Conservation (phyloP, 2,113 vertebrate genomes). For the Oncorhynchus gorbuscha region DNA sequence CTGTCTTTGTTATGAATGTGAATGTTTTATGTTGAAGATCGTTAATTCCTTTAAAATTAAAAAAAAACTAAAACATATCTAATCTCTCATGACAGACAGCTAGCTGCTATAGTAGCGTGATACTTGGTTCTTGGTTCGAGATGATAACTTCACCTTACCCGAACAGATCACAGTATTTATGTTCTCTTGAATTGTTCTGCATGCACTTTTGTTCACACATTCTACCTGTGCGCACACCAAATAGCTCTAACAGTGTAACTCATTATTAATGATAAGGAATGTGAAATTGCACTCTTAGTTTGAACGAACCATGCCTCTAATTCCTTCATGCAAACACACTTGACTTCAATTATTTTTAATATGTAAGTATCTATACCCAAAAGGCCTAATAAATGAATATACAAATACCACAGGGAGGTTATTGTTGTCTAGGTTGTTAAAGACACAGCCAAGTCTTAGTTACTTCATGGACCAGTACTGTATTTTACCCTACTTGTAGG, state of each 20-base stretch:
- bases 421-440: slow-evolving; percentile 26
- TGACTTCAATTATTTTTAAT: slow-evolving; percentile 28
- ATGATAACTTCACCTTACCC: not conserved
- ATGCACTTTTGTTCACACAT: slow-evolving; percentile 54
- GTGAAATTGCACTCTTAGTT: slow-evolving; percentile 70
- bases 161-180: slow-evolving; percentile 10
- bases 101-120: too few species aligned
- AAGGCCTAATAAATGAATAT: slow-evolving; percentile 33
- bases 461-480: not conserved
- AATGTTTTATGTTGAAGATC: not conserved
- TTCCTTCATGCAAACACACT: slow-evolving; percentile 45
- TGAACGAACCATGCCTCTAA: slow-evolving; percentile 49
- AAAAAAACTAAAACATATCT: too few species aligned
- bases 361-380: slow-evolving; percentile 24
- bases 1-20: slow-evolving; percentile 4
- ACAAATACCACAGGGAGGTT: slow-evolving; percentile 23
- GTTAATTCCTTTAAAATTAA: not conserved
- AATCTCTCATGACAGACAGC: too few species aligned
- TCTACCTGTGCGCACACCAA: slow-evolving; percentile 49
- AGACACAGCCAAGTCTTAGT: not conserved
- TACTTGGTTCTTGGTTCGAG: too few species aligned
- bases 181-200: slow-evolving; percentile 30
- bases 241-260: slow-evolving; percentile 52
- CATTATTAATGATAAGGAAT: slow-evolving; percentile 64
- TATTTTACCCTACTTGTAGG: slow-evolving; percentile 1